Evolutionary conservation across 2,888 invertebrate genomes (phyloP).

Genomic region (Lepas anatifera): DNA sequence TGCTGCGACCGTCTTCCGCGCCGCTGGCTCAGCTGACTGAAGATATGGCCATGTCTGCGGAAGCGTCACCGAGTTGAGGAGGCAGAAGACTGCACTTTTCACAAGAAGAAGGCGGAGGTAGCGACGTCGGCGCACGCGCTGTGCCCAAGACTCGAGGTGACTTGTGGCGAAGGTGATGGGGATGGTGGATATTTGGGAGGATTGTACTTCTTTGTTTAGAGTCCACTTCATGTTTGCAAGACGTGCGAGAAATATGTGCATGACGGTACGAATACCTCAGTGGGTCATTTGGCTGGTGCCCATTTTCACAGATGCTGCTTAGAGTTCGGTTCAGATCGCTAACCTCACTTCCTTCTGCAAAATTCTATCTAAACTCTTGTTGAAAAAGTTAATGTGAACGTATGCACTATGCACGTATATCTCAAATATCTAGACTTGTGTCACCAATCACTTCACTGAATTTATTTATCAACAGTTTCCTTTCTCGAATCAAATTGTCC

Average conservation of each 20-base stretch:
- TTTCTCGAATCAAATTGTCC: too few species aligned
- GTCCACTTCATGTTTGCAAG: slow-evolving; percentile 1
- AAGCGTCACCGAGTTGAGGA: slow-evolving; percentile 10
- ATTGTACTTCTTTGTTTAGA: neutral
- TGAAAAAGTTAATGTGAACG: too few species aligned
- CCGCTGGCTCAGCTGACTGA: neutral
- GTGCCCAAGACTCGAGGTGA: slow-evolving; percentile 5
- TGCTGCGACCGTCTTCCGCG: neutral
- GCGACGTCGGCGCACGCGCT: neutral
- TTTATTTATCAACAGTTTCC: too few species aligned
- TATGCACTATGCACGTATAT: too few species aligned
- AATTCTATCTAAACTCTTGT: too few species aligned
- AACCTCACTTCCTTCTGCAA: too few species aligned
- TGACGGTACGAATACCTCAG: too few species aligned
- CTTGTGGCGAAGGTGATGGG: neutral
- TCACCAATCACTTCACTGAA: too few species aligned
- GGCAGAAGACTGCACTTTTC: neutral
- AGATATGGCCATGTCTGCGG: slow-evolving; percentile 12
- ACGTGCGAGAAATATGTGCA: neutral
- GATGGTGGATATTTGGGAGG: neutral
- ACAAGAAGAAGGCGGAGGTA: neutral
- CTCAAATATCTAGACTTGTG: too few species aligned
- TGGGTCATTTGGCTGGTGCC: too few species aligned
- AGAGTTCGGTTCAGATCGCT: too few species aligned
- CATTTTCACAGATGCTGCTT: too few species aligned